A percentile compares a stretch with the other conserved stretches of the same genome.
Conservation (phyloP, 2,888 invertebrate species). For the Catocala sponsa region DNA sequence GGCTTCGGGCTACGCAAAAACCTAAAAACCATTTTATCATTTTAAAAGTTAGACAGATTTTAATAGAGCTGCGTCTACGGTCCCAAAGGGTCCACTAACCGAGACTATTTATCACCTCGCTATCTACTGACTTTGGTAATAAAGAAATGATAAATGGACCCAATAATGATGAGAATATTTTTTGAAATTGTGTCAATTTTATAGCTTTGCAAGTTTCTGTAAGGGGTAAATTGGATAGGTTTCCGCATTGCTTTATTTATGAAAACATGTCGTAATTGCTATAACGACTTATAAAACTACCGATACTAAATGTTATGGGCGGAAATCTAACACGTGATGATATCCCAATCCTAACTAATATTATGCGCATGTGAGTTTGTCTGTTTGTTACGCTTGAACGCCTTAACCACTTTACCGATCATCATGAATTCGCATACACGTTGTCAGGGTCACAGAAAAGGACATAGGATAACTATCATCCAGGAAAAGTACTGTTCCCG, state of each 20-base stretch:
- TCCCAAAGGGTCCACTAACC: constrained; percentile 6
- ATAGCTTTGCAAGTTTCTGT: neutral
- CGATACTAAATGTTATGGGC: no score
- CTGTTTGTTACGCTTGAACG: no score
- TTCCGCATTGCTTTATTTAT: neutral
- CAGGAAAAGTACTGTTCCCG: no score
- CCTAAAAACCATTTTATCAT: constrained; percentile 5
- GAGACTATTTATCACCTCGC: constrained; percentile 18
- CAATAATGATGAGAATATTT: constrained; percentile 7
- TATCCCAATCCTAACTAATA: no score
- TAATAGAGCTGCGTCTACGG: constrained; percentile 18
- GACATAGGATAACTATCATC: no score
- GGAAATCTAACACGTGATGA: no score
- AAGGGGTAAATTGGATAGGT: neutral
- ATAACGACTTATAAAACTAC: no score
- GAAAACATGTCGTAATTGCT: no score
- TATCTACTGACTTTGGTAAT: constrained; percentile 14
- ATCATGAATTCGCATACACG: no score
- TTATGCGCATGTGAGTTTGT: no score
- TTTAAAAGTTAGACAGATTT: constrained; percentile 26
- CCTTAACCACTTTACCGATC: no score
- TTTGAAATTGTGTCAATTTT: constrained; percentile 1
- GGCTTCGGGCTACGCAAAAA: neutral
- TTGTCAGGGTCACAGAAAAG: no score
- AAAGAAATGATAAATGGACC: constrained; percentile 17